Conservation (phyloP, 2,113 vertebrate genomes). For the Tinamus guttatus region DNA sequence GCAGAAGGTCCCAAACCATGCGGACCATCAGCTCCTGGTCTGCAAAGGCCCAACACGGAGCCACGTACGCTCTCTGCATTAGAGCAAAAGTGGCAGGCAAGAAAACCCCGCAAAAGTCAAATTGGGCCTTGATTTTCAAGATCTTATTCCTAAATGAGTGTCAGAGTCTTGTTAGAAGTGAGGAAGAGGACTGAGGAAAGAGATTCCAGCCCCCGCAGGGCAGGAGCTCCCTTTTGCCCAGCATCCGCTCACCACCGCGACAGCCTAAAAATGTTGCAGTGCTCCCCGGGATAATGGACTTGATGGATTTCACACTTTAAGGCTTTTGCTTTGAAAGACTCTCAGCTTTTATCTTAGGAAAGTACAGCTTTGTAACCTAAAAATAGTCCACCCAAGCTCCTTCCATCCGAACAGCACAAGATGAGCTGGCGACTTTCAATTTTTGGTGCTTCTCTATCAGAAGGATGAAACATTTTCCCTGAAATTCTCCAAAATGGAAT, state of each 20-base stretch:
- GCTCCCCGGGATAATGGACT: not conserved
- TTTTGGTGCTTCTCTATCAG: slow-evolving; percentile 67
- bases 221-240: not conserved
- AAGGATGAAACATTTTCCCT: slow-evolving; percentile 65
- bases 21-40: not conserved
- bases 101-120: too few species aligned
- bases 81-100: not conserved
- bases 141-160: not conserved
- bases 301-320: slow-evolving; percentile 63
- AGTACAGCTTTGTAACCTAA: slow-evolving; percentile 72
- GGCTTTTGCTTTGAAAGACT: slow-evolving; percentile 66
- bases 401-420: slow-evolving; percentile 54
- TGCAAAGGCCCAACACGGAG: not conserved
- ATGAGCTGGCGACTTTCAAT: slow-evolving; percentile 64
- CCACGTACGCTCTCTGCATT: accelerated
- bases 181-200: not conserved
- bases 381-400: slow-evolving; percentile 62
- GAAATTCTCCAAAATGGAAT: slow-evolving; percentile 70
- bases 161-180: not conserved
- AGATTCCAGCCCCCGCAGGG: not conserved
- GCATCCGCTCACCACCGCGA: not conserved
- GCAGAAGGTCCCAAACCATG: not conserved
- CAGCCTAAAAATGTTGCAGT: not conserved
- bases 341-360: slow-evolving; percentile 69
- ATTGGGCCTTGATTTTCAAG: not conserved